Base-by-base conservation (phyloP, 2,113 vertebrate species). In the Ondatra zibethicus region DNA sequence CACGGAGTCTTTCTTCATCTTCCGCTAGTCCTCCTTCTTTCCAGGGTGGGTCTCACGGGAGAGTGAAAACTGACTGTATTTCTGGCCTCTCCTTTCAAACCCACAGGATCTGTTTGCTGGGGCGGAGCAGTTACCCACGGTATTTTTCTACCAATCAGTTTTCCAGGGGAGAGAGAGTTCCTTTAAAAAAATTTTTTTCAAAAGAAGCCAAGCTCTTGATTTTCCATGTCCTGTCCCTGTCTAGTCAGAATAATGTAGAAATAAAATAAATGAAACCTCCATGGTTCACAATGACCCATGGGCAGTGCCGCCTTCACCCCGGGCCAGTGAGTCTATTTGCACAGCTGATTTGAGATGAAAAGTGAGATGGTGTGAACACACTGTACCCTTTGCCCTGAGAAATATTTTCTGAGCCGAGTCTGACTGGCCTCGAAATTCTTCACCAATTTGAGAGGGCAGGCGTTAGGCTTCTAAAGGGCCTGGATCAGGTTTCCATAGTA, bases 401-500 rank as follows among this genome's bases (percentile, higher is more conserved):
- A 98, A 97, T 97, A 94, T 96, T 97, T 97, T 95, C 75, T 88
- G 81, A 92, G 95, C 89, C 33, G 94, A 96, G 91, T 88, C 85
- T 96, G 78, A 97, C 93, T 50, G 96, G 90, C 63, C 78, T 95
- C 36, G 55, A 96, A 96, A 96, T 95, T 91, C 89, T 95, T 96
- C 95, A 97, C 95, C 95, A 87, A 94, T 89, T 97, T 95, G 90
- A 96, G 91, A 95, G 94, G 86, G 97, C 97, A 95, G 91, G 66
- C 97, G 82, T 94, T 92, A 86, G 93, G 95, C 92, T 97, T 96
- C 88, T 96, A 81, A 97, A 91, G 82, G 93, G 93, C 89, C 92
- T 88, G 70, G 96, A 95, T 97, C 94, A 94, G 91, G 96, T 98
- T 98, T 97, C 97, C 97, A 98, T 97, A 98, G 98, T 96, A 98